These are phyloP conservation scores for Anorthoa munda DNA, from an alignment of 2,888 invertebrate species.

Conservation along the genomic window DNA sequence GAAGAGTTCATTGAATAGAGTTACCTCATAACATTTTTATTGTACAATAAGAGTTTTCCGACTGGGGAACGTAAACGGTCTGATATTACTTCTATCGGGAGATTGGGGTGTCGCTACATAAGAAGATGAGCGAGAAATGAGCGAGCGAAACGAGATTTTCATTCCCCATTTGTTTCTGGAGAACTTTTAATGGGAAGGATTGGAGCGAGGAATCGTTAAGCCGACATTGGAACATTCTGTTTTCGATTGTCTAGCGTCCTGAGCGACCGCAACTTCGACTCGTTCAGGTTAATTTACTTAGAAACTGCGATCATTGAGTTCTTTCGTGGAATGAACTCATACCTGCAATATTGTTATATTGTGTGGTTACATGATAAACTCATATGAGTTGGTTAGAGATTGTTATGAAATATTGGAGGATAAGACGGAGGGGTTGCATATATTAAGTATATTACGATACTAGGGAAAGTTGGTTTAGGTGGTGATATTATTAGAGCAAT, in stretches of 20 bases:
- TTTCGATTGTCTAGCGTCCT: slow-evolving; percentile 37
- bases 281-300: slow-evolving; percentile 80
- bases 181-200: slow-evolving; percentile 42
- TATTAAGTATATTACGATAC: slow-evolving; percentile 19
- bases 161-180: slow-evolving; percentile 40
- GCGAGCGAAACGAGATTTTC: slow-evolving; percentile 47
- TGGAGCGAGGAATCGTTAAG: slow-evolving; percentile 22
- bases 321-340: slow-evolving; percentile 59
- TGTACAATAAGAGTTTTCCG: slow-evolving; percentile 87
- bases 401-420: slow-evolving; percentile 36
- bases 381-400: slow-evolving; percentile 40
- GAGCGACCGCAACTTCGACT: slow-evolving; percentile 43
- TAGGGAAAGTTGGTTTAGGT: not conserved
- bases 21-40: slow-evolving; percentile 90
- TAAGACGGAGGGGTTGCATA: slow-evolving; percentile 14
- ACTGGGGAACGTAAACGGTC: slow-evolving; percentile 79
- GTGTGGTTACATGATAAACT: slow-evolving; percentile 53
- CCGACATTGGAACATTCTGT: slow-evolving; percentile 27
- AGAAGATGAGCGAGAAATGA: slow-evolving; percentile 59
- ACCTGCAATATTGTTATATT: slow-evolving; percentile 62
- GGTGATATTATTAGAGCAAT: not conserved
- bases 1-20: slow-evolving; percentile 88
- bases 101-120: slow-evolving; percentile 72
- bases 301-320: slow-evolving; percentile 81
- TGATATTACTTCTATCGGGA: slow-evolving; percentile 85